phyloP scores from a whole-genome alignment of 2,113 vertebrate species.

The Anhinga rufa region DNA sequence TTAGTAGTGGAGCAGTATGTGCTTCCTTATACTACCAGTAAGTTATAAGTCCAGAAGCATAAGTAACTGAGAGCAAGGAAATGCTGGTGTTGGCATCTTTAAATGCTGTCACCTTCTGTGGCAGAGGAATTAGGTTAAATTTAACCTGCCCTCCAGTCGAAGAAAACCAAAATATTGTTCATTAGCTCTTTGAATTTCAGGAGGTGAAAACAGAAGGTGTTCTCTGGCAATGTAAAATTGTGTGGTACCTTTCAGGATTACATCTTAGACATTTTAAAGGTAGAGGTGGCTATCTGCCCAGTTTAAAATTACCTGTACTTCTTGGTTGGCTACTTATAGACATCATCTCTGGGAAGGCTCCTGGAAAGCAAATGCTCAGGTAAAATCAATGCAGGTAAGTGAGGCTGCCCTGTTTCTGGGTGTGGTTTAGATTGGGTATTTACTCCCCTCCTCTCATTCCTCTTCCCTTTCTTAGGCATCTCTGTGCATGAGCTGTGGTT shows the following conservation, averaged over 20 bases:
- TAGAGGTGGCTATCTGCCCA: not conserved
- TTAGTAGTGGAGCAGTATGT: not conserved
- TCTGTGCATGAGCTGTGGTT: not conserved
- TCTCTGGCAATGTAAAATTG: not conserved
- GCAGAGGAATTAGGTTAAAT: not conserved
- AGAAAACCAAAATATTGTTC: not conserved
- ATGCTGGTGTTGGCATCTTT: not conserved
- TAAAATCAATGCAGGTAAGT: not conserved
- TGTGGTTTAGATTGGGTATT: not conserved
- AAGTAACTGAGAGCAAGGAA: not conserved
- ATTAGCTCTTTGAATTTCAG: not conserved
- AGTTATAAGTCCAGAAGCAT: not conserved
- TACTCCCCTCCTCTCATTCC: not conserved
- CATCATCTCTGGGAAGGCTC: not conserved
- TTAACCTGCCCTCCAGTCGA: not conserved
- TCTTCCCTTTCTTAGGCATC: fast-evolving
- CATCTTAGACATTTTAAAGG: not conserved
- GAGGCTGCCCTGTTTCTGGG: not conserved
- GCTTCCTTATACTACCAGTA: not conserved
- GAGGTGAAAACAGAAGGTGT: not conserved
- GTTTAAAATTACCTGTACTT: not conserved
- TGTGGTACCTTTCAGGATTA: not conserved
- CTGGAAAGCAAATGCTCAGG: not conserved
- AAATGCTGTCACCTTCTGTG: not conserved
- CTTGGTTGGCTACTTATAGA: not conserved